Conservation (phyloP, 2,113 vertebrate species). For the Alligator mississippiensis region DNA sequence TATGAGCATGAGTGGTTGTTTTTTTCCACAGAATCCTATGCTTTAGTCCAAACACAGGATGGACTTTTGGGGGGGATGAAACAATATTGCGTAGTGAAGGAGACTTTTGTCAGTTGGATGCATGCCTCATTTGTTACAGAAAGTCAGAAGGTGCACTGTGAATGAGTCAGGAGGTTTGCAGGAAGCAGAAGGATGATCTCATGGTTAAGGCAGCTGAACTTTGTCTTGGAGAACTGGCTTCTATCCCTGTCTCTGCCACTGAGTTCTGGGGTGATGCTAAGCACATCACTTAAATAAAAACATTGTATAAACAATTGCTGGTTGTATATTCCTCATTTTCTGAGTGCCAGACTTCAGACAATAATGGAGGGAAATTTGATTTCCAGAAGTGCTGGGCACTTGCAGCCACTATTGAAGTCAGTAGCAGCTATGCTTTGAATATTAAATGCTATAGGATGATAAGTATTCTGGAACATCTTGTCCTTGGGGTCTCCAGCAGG, state of each 20-base stretch:
- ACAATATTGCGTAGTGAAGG: neutral
- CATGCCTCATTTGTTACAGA: neutral
- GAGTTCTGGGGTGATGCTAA: neutral
- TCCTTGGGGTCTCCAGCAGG: neutral
- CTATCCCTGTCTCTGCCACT: neutral
- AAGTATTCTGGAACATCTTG: neutral
- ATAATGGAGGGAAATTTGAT: neutral
- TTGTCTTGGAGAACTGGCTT: neutral
- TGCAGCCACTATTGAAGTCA: neutral
- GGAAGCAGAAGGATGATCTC: neutral
- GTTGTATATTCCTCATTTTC: neutral
- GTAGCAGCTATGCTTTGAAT: neutral
- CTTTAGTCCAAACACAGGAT: fast-evolving
- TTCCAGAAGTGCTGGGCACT: neutral
- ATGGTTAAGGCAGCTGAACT: neutral
- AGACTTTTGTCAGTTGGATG: neutral
- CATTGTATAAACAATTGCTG: neutral
- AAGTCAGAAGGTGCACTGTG: neutral
- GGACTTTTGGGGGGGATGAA: neutral
- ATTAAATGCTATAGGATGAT: neutral
- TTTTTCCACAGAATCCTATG: too few relatives aligned
- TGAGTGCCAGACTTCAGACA: neutral
- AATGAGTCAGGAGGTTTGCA: neutral
- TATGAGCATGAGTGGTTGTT: too few relatives aligned
- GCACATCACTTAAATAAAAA: neutral